Conservation (phyloP, 2,113 vertebrate species). For the Gallinago jamesoni region DNA sequence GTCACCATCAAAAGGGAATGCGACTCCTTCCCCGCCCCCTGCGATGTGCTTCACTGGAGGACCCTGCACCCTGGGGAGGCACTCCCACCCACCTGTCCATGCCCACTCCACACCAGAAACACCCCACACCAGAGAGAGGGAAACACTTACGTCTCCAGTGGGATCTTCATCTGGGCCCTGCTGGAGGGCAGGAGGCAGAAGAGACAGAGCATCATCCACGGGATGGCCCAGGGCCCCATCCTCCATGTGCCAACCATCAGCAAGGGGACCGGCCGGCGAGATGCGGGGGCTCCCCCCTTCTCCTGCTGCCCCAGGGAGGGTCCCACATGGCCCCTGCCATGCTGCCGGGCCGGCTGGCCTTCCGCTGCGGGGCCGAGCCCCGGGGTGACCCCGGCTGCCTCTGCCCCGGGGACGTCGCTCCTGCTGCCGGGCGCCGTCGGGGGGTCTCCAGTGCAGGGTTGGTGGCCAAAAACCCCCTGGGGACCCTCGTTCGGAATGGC, state of each 20-base stretch:
- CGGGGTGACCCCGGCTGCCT: neutral
- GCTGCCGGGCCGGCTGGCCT: neutral
- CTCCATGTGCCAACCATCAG: slow-evolving; percentile 32
- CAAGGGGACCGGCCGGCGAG: neutral
- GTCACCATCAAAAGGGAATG: accelerated
- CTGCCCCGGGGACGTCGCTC: neutral
- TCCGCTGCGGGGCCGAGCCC: neutral
- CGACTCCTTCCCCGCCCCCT: neutral
- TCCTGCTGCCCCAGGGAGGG: neutral
- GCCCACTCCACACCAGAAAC: neutral
- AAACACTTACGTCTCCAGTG: slow-evolving; percentile 88
- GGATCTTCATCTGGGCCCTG: slow-evolving; percentile 82
- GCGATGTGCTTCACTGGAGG: accelerated
- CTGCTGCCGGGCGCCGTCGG: neutral
- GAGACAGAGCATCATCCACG: slow-evolving; percentile 76
- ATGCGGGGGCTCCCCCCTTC: neutral
- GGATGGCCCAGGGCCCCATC: slow-evolving; percentile 50
- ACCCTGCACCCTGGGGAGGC: neutral
- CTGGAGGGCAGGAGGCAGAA: slow-evolving; percentile 58
- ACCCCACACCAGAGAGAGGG: neutral
- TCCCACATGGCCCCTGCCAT: neutral
- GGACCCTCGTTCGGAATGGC: accelerated
- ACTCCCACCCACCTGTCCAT: accelerated
- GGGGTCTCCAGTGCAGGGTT: accelerated
- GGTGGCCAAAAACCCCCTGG: accelerated